A percentile compares a stretch with the other conserved stretches of the same genome.
Conservation (phyloP, 2,797 vertebrate genomes). For the Anniella stebbinsi region DNA sequence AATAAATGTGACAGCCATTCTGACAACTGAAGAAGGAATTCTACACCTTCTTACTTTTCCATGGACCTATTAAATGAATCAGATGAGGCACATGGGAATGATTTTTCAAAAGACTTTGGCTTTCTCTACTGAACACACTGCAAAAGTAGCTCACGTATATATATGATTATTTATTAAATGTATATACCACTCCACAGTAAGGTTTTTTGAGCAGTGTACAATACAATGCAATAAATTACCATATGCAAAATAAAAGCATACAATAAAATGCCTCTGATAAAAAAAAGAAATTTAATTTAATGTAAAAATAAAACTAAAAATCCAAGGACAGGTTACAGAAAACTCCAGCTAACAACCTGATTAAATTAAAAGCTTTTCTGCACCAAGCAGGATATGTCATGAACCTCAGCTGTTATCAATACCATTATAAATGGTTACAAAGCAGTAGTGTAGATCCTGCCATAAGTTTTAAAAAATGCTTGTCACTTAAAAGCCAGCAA, state of each 20-base stretch:
- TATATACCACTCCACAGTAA: neutral
- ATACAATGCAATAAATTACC: too few relatives aligned
- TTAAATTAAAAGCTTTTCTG: neutral
- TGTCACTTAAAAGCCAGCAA: neutral
- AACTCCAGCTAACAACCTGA: neutral
- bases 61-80: conserved; percentile 11
- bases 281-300: too few relatives aligned
- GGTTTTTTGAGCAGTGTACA: too few relatives aligned
- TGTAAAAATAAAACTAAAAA: too few relatives aligned
- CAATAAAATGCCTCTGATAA: too few relatives aligned
- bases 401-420: too few relatives aligned
- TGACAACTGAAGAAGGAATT: conserved; percentile 10
- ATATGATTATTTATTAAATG: neutral
- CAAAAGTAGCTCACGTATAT: neutral
- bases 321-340: too few relatives aligned
- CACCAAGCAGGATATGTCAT: too few relatives aligned
- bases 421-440: too few relatives aligned
- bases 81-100: neutral
- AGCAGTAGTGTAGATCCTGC: too few relatives aligned
- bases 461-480: neutral
- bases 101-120: too few relatives aligned
- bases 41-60: conserved; percentile 41
- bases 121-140: neutral
- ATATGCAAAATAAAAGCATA: too few relatives aligned
- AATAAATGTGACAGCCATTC: conserved; percentile 36